These are phyloP conservation scores for Magallana ariakensis DNA, from an alignment of 1,140 invertebrate species.

Conservation along the genomic window DNA sequence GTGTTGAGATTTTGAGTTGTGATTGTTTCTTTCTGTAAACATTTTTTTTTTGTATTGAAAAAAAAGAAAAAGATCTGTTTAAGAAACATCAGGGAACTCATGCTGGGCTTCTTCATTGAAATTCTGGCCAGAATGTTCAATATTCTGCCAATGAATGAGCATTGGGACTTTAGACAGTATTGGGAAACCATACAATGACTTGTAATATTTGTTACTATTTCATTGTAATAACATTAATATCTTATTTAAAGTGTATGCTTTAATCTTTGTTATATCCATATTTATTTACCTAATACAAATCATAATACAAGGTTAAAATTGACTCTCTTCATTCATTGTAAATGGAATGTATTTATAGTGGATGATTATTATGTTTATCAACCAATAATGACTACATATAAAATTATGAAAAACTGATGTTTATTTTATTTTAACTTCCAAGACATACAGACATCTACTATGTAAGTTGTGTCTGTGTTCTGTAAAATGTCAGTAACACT, in stretches of 20 bases:
- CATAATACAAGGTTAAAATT: background rate
- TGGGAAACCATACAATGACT: no score
- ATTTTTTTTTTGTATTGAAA: background rate
- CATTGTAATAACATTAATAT: no score
- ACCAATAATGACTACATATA: background rate
- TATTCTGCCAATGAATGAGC: no score
- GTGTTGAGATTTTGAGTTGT: background rate
- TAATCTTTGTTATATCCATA: constrained; percentile 4
- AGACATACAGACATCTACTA: background rate
- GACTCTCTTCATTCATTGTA: background rate
- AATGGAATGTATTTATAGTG: constrained; percentile 18
- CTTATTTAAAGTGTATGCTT: background rate
- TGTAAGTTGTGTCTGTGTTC: no score
- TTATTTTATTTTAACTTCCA: background rate
- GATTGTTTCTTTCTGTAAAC: background rate
- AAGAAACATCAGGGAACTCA: background rate
- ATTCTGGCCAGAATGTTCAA: no score
- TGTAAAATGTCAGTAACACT: no score
- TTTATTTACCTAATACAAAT: background rate
- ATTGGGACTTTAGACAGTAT: no score
- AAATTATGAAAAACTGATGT: background rate
- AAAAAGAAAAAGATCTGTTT: background rate
- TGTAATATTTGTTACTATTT: no score
- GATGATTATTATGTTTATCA: background rate
- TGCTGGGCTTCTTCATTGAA: no score